Evolutionary conservation across 2,113 vertebrate genomes (phyloP), one percentile per base, ranked within the genome.

Genomic region (Hemiprocne comata): DNA sequence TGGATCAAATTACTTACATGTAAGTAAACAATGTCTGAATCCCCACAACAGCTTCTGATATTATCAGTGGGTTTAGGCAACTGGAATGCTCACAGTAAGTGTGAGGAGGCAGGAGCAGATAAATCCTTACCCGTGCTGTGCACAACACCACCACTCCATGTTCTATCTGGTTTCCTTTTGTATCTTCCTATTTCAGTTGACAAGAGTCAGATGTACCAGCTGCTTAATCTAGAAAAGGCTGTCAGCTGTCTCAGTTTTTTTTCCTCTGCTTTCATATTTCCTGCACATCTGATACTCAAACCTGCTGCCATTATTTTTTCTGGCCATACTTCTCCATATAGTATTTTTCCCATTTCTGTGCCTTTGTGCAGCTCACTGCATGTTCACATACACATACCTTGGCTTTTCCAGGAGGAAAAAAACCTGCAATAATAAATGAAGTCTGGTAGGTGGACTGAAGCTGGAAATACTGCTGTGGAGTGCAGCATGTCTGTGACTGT

Each of bases 171-270:
- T 46, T 82, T 73, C 50, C 65, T 89, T 93, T 90, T 64, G 6
- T 87, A 85, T 94, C 57, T 79, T 61, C 71, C 95, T 89, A 74
- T 60, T 71, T 34, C 76, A 71, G 55, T 42, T 93, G 92, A 93
- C 92, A 48, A 25, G 87, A 91, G 62, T 87, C 91, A 77, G 93
- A 92, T 86, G 36, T 78, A 83, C 48, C 66, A 84, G 93, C 89
- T 91, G 11, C 38, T 95, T 93, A 66, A 88, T 93, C 71, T 94
- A 78, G 66, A 40, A 48, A 69, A 88, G 54, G 38, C 21, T 74
- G 64, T 76, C 75, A 86, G 57, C 18, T 20, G 20, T 65, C 90
- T 77, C 51, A 36, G 40, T 42, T 42, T 66, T 87, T 78, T 77
- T 71, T 71, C 26, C 20, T 60, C 46, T 60, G 67, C 55, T 85